phyloP scores from a whole-genome alignment of 2,888 invertebrate species.

The Spatulosminthurus flaviceps region DNA sequence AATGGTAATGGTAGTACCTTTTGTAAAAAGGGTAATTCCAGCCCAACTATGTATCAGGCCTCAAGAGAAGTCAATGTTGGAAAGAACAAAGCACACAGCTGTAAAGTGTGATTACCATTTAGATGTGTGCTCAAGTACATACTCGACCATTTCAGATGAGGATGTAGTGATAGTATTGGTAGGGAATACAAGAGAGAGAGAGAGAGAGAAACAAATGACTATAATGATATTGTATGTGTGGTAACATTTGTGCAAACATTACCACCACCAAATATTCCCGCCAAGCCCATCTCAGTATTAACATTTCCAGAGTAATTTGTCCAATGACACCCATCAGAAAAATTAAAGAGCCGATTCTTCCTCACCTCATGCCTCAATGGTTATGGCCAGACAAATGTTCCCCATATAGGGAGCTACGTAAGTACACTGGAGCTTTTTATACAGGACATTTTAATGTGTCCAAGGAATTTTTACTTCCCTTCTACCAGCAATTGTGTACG shows the following conservation, averaged over 20 bases:
- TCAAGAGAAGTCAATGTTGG: no score
- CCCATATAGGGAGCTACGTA: neutral
- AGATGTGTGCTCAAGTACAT: neutral
- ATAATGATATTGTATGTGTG: neutral
- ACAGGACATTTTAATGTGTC: no score
- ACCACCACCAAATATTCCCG: neutral
- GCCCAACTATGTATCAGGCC: no score
- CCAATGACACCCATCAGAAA: conserved; percentile 16
- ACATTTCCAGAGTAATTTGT: conserved; percentile 4
- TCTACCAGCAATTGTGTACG: no score
- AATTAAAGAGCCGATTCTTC: conserved; percentile 12
- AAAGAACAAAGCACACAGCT: no score
- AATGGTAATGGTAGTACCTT: neutral
- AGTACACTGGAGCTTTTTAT: neutral
- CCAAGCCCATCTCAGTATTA: neutral
- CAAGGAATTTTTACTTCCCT: no score
- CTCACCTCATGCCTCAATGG: conserved; percentile 30
- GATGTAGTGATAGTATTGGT: no score
- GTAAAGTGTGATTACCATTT: neutral
- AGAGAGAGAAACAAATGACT: neutral
- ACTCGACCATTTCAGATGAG: no score
- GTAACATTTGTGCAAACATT: neutral
- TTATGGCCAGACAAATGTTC: conserved; percentile 11
- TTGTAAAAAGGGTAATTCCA: no score
- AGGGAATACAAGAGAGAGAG: no score